phyloP scores from a whole-genome alignment of 2,797 vertebrate genomes.

The Galagoides demidoff region DNA sequence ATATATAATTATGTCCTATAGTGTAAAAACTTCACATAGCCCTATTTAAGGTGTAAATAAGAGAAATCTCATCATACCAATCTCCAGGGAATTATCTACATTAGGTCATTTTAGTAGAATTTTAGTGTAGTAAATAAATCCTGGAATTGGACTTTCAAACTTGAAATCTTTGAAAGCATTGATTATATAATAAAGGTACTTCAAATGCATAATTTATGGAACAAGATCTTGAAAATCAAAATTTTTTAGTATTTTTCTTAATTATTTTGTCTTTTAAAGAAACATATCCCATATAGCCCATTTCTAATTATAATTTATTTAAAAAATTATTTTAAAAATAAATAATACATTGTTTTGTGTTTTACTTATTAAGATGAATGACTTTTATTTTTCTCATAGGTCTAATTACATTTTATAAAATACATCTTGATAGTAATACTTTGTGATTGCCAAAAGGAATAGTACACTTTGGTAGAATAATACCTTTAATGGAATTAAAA shows the following conservation, averaged over 20 bases:
- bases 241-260: slow-evolving; percentile 16
- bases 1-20: not conserved
- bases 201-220: slow-evolving; percentile 5
- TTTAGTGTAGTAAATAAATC: slow-evolving; percentile 39
- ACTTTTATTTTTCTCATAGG: not conserved
- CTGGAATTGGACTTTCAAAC: slow-evolving; percentile 30
- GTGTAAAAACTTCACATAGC: not conserved
- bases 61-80: not conserved
- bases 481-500: not conserved
- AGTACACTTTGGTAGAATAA: not conserved
- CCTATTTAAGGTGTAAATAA: slow-evolving; percentile 1
- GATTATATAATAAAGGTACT: slow-evolving; percentile 15
- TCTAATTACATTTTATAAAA: not conserved
- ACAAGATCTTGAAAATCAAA: slow-evolving; percentile 55
- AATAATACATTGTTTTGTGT: not conserved
- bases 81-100: not conserved
- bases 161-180: slow-evolving; percentile 12
- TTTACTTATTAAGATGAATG: slow-evolving; percentile 11
- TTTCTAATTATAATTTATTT: slow-evolving; percentile 35
- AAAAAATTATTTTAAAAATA: not conserved
- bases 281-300: not conserved
- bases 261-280: slow-evolving; percentile 52
- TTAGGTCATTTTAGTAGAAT: slow-evolving; percentile 22
- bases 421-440: not conserved
- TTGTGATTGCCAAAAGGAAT: not conserved